Conservation (phyloP, 1,140 invertebrate genomes). For the Drosophila santomea region DNA sequence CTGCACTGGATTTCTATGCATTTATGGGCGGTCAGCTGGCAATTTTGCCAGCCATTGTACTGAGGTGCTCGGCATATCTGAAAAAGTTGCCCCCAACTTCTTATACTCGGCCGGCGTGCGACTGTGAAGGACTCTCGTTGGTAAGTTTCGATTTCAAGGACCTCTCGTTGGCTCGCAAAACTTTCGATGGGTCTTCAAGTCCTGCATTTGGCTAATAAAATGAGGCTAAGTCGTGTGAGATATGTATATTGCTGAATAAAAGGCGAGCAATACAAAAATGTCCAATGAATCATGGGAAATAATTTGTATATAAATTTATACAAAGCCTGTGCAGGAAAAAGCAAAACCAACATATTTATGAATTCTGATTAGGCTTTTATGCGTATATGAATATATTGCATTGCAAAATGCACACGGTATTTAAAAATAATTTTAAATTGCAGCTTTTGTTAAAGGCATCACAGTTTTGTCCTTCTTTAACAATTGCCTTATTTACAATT, state of each 20-base stretch:
- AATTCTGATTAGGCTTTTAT: not conserved
- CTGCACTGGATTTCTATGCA: slow-evolving; percentile 58
- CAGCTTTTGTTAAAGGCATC: not conserved
- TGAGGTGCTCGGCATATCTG: slow-evolving; percentile 24
- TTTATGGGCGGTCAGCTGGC: slow-evolving; percentile 46
- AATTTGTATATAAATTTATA: not conserved
- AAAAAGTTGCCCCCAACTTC: slow-evolving; percentile 26
- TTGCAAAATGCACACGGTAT: not conserved
- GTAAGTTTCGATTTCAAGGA: slow-evolving; percentile 43
- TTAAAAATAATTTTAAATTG: not conserved
- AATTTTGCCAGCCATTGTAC: slow-evolving; percentile 40
- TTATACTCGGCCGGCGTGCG: slow-evolving; percentile 23
- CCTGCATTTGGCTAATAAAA: slow-evolving; percentile 32
- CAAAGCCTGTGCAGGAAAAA: not conserved
- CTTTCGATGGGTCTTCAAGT: slow-evolving; percentile 38
- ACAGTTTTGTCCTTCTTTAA: not conserved
- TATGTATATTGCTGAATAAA: not conserved
- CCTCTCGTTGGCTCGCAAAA: slow-evolving; percentile 24
- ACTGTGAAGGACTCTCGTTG: slow-evolving; percentile 29
- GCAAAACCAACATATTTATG: not conserved
- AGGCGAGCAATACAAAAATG: not conserved
- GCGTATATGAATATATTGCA: not conserved
- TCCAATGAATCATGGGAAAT: not conserved
- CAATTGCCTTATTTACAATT: not conserved
- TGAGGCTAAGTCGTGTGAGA: not conserved